Evolutionary conservation across 2,888 invertebrate genomes (phyloP), one percentile per base, ranked within the genome.

Genomic region (Nemapogon koenigi): DNA sequence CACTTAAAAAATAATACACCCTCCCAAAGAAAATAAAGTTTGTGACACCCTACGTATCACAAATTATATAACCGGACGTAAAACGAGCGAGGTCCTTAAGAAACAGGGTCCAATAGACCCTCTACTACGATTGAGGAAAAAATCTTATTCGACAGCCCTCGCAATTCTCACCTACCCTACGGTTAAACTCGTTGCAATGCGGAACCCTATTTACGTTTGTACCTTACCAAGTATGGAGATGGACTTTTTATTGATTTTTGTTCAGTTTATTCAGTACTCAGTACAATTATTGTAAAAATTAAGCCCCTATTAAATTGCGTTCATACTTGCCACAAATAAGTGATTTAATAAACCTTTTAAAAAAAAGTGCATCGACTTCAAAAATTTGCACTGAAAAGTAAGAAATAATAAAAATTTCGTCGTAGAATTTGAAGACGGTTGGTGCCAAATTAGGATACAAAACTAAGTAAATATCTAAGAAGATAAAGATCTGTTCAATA

Each of bases 121-220:
- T 16, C 28, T 46, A 52, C 55, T 54, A 46, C 60, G 68, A 66
- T 70, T 65, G 71, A 69, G 76, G 69, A 70, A 73, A 67, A 72
- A 76, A 75, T 76, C 75, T 73, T 75, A 76, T 75, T 76, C 68
- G 66, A 62, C 61, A 56, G 52, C 55, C 66, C 69, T 61, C 60
- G 58, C 67, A 59, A 65, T 72, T 64, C 60, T 46, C 70, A 65
- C 72, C 63, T 39, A 39, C 63, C 62, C 63, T 39, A 47, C 47
- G 51, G 50, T 43, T 49, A 31, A 43, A 43, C 50, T 51, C 52
- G 49, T 57, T 46, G 43, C 44, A 42, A 41, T 39, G 39, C 43
- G 46, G 45, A 45, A 50, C 47, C 39, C 39, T 56, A 59, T 61
- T 62, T 59, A 59, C 60, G 60, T 61, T 57, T 53, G 55, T 40